Evolutionary conservation across 2,113 vertebrate genomes (phyloP), one percentile per base, ranked within the genome.

Genomic region (Castor canadensis): DNA sequence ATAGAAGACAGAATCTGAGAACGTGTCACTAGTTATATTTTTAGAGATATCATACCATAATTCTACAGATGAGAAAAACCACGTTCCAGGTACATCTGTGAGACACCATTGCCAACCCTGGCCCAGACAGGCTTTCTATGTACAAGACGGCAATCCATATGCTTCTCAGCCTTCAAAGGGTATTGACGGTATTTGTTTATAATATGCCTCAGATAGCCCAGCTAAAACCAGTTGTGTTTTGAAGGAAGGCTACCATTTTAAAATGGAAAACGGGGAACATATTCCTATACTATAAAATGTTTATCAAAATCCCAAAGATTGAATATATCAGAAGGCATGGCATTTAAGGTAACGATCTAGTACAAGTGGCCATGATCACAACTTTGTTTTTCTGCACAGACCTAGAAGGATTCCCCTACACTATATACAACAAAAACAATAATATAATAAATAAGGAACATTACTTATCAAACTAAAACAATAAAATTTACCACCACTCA

Each of bases 261-360:
- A 72, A 95, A 17, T 58, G 2, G 47, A 95, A 91, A 89, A 71
- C 66, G 6, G 16, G 26, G 20, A 91, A 58, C 3, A 45, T 69
- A 93, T 49, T 88, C 10, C 20, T 75, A 80, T 87, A 85, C 81
- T 93, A 96, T n/a, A 87, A 96, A 97, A 88, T 56, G 88, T 87
- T 94, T 96, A 88, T 92, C 38, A 77, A 95, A 93, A 88, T 45
- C 7, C 90, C 75, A 69, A 45, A 32, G 62, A 71, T 95, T 84
- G 97, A 98, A 94, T 28, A 12, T 89, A 96, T 92, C 69, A 94
- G 86, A 97, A 97, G 85, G 67, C 69, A 91, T 98, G 97, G 97
- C 94, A 98, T 97, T 98, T 97, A 94, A 97, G 73, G 85, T 81
- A 96, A 98, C 62, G 76, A 82, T 95, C 82, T 97, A 87, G 77